Base-by-base conservation (phyloP, 2,113 vertebrate genomes). In the Eidolon helvum region DNA sequence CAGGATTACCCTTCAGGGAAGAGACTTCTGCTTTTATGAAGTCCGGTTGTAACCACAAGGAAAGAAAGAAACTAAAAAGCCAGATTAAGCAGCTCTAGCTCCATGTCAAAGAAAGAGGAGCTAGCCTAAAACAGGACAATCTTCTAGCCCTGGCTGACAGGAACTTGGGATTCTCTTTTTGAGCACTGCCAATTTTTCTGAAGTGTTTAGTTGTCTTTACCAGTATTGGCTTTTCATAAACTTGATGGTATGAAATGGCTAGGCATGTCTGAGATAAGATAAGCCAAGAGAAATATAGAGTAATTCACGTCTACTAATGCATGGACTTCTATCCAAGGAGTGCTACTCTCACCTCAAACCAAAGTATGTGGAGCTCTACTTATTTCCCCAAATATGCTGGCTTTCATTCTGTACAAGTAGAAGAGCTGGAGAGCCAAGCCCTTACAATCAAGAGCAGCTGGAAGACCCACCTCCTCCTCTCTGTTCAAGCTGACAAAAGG, bases 261-360 rank as follows among this genome's bases (percentile, higher is more conserved):
- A 94, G 94, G 33, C 35, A 35, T 24, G 30, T 88, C 59, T 0
- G 22, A 0, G 0, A 61, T 40, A 89, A 63, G 50, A 80, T 53
- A 87, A 57, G 61, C 82, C 89, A 21, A 82, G 45, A n/a, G 11
- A 10, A 84, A 21, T 19, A 68, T 26, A 4, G 2, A 10, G 18
- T 5, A 33, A 22, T 30, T 88, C 35, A 63, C 7, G 0, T 61
- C 21, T 22, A 12, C n/a, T 22, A n/a, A 6, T 7, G 14, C 30
- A 0, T 1, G 26, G 3, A 7, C 28, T 72, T 68, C 50, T 7
- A 57, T 1, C n/a, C 69, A 87, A 0, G 26, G 18, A 2, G 22
- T 6, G 4, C 9, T 85, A 69, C 28, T 72, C 28, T 82, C 90
- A 43, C 43, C 7, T 55, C 10, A 86, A 69, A 71, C 79, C 53